Conservation (phyloP, 2,888 invertebrate genomes). For the Galerucella pusilla region DNA sequence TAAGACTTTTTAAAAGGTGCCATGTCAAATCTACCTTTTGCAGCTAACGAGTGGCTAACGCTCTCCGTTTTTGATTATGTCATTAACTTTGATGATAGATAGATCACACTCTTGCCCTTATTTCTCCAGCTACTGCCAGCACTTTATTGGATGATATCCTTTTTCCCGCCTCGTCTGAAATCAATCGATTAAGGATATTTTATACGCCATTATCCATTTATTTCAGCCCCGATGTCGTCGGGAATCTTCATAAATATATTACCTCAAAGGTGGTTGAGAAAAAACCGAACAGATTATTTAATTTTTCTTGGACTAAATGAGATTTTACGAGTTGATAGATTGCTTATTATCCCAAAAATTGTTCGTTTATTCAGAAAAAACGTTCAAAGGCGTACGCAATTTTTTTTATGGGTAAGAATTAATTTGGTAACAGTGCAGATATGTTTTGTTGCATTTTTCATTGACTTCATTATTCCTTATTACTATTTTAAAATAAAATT, state of each 20-base stretch:
- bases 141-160: constrained; percentile 55
- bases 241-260: constrained; percentile 9
- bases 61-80: constrained; percentile 60
- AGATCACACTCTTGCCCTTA: constrained; percentile 61
- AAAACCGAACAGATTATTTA: background rate
- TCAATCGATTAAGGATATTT: constrained; percentile 56
- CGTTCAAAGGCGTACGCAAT: too few relatives aligned
- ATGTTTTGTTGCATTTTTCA: too few relatives aligned
- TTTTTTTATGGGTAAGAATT: too few relatives aligned
- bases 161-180: constrained; percentile 49
- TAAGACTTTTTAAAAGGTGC: constrained; percentile 43
- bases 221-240: constrained; percentile 19
- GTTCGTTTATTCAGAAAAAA: too few relatives aligned
- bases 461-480: too few relatives aligned
- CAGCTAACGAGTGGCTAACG: constrained; percentile 59
- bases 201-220: constrained; percentile 34
- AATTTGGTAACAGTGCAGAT: too few relatives aligned
- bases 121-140: constrained; percentile 52
- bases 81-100: constrained; percentile 60
- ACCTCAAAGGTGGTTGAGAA: background rate
- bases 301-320: background rate
- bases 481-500: too few relatives aligned
- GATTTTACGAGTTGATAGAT: background rate
- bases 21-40: constrained; percentile 61
- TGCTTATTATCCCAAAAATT: too few relatives aligned